Base-by-base conservation (phyloP, 1,140 invertebrate genomes). In the Diachasmimorpha longicaudata region DNA sequence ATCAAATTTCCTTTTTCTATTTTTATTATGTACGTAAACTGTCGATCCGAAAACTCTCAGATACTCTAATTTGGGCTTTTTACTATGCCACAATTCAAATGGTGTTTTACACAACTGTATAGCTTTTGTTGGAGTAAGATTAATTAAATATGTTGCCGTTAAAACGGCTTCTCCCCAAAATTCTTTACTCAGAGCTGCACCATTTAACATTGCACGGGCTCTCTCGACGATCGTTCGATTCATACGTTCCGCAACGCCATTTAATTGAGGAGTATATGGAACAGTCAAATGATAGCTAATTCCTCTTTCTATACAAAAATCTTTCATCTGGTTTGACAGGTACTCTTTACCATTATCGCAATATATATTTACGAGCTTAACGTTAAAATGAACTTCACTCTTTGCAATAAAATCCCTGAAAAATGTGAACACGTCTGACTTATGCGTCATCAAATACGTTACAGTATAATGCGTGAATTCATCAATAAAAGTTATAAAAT, bases 31-130 rank as follows among this genome's bases (percentile, higher is more conserved):
- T n/a, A 86, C 83, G 79, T 85, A 84, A 83, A 48, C 46, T 31
- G 83, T 88, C 23, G 81, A 88, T 72, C 89, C 87, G 84, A 91
- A 90, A 52, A 88, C 80, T 81, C 83, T 87, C 72, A 91, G 81
- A 83, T 90, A 82, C 76, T 83, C 83, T 66, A 90, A 55, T 72
- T 85, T 68, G 14, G 88, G 87, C 76, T 89, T 90, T 78, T 80
- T 85, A 78, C 82, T 77, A n/a, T n/a, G n/a, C n/a, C n/a, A n/a
- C n/a, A n/a, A n/a, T n/a, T n/a, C n/a, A n/a, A n/a, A n/a, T n/a
- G 89, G 87, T 77, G 88, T 90, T 80, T 85, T 84, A 23, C 74
- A 78, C 44, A 69, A 31, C 74, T 80, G 79, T 23, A 88, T 72
- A 73, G 84, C 83, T 80, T 81, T 86, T 74, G 84, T 87, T 72